Conservation (phyloP, 1,140 invertebrate genomes). For the Adelges cooleyi region DNA sequence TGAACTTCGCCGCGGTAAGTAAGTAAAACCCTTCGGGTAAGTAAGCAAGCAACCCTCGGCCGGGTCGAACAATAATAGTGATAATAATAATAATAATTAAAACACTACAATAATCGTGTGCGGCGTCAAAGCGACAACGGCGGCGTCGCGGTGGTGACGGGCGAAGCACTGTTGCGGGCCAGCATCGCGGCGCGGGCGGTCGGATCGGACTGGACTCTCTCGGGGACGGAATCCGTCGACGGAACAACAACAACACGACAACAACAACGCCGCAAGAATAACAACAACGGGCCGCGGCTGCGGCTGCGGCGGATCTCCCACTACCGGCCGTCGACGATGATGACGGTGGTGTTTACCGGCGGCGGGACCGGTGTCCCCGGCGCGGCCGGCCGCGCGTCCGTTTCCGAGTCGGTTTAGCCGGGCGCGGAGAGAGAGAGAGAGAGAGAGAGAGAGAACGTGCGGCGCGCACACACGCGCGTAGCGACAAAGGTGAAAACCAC, state of each 20-base stretch:
- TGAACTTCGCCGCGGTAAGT: not conserved
- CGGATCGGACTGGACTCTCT: conserved; percentile 9
- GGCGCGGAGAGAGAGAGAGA: not conserved
- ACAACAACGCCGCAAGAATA: not conserved
- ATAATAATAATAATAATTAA: no score
- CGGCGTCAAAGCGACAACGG: not conserved
- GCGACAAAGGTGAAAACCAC: conserved; percentile 18
- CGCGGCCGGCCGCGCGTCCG: not conserved
- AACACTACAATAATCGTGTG: not conserved
- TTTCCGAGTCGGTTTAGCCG: not conserved
- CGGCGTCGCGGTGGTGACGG: not conserved
- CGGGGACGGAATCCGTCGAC: not conserved
- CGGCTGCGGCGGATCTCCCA: not conserved
- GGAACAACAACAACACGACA: not conserved
- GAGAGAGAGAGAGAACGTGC: not conserved
- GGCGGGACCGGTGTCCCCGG: not conserved
- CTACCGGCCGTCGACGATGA: not conserved
- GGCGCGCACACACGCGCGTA: not conserved
- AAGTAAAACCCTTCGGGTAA: not conserved
- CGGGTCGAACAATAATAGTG: no score
- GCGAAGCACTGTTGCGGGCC: not conserved
- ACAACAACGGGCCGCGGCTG: not conserved
- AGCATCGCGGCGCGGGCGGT: conserved; percentile 21
- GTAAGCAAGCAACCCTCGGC: not conserved
- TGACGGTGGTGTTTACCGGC: not conserved